Percentiles rank a stretch among this genome's conserved stretches.
Evolutionary conservation across 2,797 vertebrate genomes (phyloP).

Genomic region (Botia kubotai): DNA sequence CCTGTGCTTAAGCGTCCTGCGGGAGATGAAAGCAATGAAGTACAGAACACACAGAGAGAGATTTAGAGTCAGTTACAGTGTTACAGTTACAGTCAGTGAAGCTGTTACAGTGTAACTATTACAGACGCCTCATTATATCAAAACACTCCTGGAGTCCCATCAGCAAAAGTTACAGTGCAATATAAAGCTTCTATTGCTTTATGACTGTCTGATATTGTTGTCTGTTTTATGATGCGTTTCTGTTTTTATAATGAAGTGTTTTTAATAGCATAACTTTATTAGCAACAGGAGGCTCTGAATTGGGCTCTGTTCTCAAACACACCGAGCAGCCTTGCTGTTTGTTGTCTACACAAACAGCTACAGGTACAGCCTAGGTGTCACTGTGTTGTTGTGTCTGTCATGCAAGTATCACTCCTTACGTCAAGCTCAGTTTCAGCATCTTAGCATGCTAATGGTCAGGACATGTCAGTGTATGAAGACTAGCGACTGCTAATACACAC

Average conservation of each 20-base stretch:
- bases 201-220: neutral
- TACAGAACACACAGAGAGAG: neutral
- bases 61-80: too few species aligned
- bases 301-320: neutral
- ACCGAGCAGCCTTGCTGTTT: neutral
- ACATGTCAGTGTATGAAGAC: too few species aligned
- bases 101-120: neutral
- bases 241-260: constrained; percentile 6
- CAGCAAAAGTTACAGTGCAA: neutral
- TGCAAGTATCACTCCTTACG: too few species aligned
- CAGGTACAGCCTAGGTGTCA: too few species aligned
- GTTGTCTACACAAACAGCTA: too few species aligned
- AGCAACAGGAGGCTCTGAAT: constrained; percentile 1
- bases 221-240: neutral
- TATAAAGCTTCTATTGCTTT: neutral
- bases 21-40: constrained; percentile 19
- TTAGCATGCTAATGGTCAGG: too few species aligned
- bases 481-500: too few species aligned
- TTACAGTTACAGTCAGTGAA: constrained; percentile 4
- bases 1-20: neutral
- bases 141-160: neutral
- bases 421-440: too few species aligned
- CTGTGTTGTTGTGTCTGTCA: too few species aligned
- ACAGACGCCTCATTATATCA: neutral
- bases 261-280: neutral